Evolutionary conservation across 2,797 vertebrate species (phyloP), one percentile per base, ranked within the genome.

Genomic region (Girardinus metallicus): DNA sequence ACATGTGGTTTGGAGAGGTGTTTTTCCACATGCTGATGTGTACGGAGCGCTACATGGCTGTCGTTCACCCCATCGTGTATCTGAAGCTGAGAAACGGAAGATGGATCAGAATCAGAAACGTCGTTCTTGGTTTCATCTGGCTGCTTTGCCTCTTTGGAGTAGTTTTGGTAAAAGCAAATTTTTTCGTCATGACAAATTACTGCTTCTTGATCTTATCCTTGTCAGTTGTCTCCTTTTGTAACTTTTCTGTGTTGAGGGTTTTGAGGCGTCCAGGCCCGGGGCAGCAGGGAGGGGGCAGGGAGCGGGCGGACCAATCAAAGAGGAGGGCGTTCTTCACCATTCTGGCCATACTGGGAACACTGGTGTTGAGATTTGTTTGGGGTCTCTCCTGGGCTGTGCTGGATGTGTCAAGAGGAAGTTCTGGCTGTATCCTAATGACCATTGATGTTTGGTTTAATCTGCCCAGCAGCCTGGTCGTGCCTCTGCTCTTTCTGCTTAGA

Each of bases 271-370:
- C 77, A 46, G n/a, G 81, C 0, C 82, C 78, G 70, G 47, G 75
- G 43, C 39, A 77, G 0, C 74, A 66, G 36, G 0, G 36, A 0
- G 0, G 9, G 2, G 13, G 10, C 39, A 73, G 23, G 12, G 21
- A 64, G 60, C 29, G 7, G 1, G 18, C 39, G 8, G 57, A 84
- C 76, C 77, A 55, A 0, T 57, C 71, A 21, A 92, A 89, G 64
- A 79, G 16, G 6, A 85, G 68, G 70, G 85, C 77, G 0, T 86
- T 89, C 31, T 41, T 46, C 21, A 81, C 74, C 15, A 47, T 82
- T 5, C 2, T 53, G 26, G 26, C 12, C 31, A 81, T 82, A 41
- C 34, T 76, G 55, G 80, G 55, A 60, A 41, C 47, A 9, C 74
- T 76, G 57, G 3, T 79, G 26, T 16, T 75, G 5, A 75, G 23